A percentile compares a stretch with the other conserved stretches of the same genome.
Conservation (phyloP, 2,888 invertebrate species). For the Eustalomyia histrio region DNA sequence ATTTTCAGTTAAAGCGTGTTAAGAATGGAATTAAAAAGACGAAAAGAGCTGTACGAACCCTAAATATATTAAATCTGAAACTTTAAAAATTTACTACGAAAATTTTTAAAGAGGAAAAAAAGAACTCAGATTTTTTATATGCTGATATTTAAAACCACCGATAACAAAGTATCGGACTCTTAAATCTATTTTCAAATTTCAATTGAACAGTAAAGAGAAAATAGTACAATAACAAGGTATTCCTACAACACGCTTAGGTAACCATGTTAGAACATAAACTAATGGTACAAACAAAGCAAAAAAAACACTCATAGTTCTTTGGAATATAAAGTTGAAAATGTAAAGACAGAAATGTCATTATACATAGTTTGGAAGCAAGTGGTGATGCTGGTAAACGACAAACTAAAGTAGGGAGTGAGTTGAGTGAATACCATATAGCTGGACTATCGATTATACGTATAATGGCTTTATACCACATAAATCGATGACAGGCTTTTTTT, state of each 20-base stretch:
- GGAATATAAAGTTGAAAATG: slow-evolving; percentile 29
- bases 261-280: slow-evolving; percentile 4
- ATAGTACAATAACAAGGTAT: background rate
- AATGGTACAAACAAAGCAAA: background rate
- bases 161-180: too few species aligned
- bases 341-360: slow-evolving; percentile 52
- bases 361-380: slow-evolving; percentile 11
- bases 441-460: slow-evolving; percentile 57
- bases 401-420: slow-evolving; percentile 19
- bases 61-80: too few species aligned
- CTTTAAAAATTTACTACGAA: too few species aligned
- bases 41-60: too few species aligned
- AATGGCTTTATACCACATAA: slow-evolving; percentile 72
- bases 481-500: slow-evolving; percentile 72
- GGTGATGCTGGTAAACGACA: background rate
- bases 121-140: too few species aligned
- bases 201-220: background rate
- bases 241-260: background rate
- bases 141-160: too few species aligned
- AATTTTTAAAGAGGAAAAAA: too few species aligned
- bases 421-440: slow-evolving; percentile 24
- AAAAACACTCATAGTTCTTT: background rate
- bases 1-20: too few species aligned
- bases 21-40: too few species aligned
- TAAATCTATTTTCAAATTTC: background rate